phyloP scores from a whole-genome alignment of 2,888 invertebrate species.

The Elegia similella region DNA sequence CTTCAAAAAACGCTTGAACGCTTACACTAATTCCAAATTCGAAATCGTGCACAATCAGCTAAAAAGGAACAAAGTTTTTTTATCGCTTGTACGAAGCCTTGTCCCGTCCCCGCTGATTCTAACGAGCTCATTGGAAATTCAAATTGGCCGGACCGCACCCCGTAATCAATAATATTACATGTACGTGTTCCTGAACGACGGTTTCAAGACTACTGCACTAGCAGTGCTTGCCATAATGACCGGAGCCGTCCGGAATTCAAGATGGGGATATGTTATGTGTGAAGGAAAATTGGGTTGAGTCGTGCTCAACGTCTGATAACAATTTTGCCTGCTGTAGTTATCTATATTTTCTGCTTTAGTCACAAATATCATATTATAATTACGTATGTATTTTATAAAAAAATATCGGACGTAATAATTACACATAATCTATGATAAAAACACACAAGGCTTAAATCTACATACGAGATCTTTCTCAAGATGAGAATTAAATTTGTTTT shows the following conservation, averaged over 20 bases:
- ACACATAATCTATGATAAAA: no score
- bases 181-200: conserved; percentile 72
- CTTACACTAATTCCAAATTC: conserved; percentile 52
- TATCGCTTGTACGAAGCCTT: conserved; percentile 58
- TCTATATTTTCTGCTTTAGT: no score
- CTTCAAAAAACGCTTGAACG: conserved; percentile 44
- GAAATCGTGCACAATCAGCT: conserved; percentile 58
- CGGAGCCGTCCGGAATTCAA: neutral
- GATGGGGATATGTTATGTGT: neutral
- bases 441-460: no score
- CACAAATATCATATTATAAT: no score
- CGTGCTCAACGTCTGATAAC: neutral
- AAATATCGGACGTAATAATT: no score
- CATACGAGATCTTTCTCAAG: no score
- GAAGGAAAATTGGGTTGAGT: neutral
- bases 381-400: no score
- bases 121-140: conserved; percentile 81
- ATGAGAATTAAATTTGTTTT: no score
- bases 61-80: conserved; percentile 65
- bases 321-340: no score
- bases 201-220: conserved; percentile 38
- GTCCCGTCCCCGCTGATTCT: conserved; percentile 55
- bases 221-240: conserved; percentile 11
- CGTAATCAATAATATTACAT: conserved; percentile 80
- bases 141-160: conserved; percentile 72